Percentiles rank a stretch among this genome's conserved stretches.
phyloP scores from a whole-genome alignment of 2,113 vertebrate species.

The Mastomys coucha region DNA sequence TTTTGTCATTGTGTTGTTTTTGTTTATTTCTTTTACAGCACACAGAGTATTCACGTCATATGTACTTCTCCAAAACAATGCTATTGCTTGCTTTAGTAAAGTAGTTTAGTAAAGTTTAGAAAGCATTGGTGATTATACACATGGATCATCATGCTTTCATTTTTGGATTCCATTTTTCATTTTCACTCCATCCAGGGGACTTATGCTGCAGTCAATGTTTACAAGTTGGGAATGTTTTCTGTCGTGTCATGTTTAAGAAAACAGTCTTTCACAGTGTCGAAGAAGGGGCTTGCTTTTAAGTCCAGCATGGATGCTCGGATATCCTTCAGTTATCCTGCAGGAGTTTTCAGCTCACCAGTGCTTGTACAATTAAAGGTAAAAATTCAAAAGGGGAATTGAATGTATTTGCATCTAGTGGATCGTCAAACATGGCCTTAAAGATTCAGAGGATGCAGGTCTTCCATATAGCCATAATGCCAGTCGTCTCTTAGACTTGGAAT shows the following conservation, averaged over 20 bases:
- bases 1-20: background rate
- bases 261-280: slow-evolving; percentile 91
- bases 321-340: slow-evolving; percentile 90
- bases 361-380: slow-evolving; percentile 91
- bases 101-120: too few species aligned
- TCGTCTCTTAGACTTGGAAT: background rate
- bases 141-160: too few species aligned
- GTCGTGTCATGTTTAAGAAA: slow-evolving; percentile 92
- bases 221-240: slow-evolving; percentile 92
- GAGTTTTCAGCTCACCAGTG: slow-evolving; percentile 88
- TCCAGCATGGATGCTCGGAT: slow-evolving; percentile 90
- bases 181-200: slow-evolving; percentile 77
- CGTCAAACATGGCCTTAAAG: background rate
- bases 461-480: background rate
- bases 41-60: background rate
- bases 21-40: background rate
- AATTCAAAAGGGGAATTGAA: background rate
- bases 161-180: background rate
- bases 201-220: slow-evolving; percentile 91
- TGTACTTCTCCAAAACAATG: background rate
- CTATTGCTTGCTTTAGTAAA: background rate
- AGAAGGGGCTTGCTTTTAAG: slow-evolving; percentile 88
- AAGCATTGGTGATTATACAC: too few species aligned
- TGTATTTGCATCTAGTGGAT: background rate
- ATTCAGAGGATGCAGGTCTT: background rate